Base-by-base conservation (phyloP, 2,113 vertebrate species). In the human region DNA sequence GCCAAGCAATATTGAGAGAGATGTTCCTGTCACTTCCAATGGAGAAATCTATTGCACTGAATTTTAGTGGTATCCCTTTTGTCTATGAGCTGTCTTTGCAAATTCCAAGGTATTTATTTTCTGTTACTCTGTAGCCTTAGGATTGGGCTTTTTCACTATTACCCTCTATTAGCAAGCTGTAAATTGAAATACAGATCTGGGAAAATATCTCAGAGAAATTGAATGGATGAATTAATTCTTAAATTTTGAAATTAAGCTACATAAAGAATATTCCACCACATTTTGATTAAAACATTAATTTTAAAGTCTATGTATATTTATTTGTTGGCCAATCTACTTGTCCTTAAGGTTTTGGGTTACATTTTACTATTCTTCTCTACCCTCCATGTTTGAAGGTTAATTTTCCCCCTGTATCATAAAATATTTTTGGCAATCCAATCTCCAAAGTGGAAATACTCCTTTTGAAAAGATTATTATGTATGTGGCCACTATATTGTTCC, bases 1-100 rank as follows among this genome's bases (percentile, higher is more conserved):
- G 98, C 99, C 98, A 97, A 99, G 99, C 98, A 99, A 99, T 99
- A 99, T 99, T 99, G 99, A 99, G 99, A 99, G 99, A 99, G 98
- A 99, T 99, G 98, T 97, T 99, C 98, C 98, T 99, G 99, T 99
- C 99, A 98, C 98, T 97, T 85, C 0, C 97, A 98, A 98, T 98
- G 98, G 98, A 98, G 98, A 98, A 99, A 99, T 98, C 98, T 98
- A 98, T 98, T 68, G 98, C 98, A 45, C 98, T 94, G 97, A 98
- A 96, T 99, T 98, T 98, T 97, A 96, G 97, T 87, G 27, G 96
- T 97, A 97, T 97, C 97, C 96, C 97, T 98, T 99, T 99, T 98
- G 98, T 98, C 98, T 99, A 6, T 11, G 96, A 98, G 83, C 94
- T 98, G 98, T 86, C 98, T 98, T 98, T 97, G 98, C 76, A 97